phyloP scores from a whole-genome alignment of 2,113 vertebrate genomes.

The Petrocephalus zakoni region DNA sequence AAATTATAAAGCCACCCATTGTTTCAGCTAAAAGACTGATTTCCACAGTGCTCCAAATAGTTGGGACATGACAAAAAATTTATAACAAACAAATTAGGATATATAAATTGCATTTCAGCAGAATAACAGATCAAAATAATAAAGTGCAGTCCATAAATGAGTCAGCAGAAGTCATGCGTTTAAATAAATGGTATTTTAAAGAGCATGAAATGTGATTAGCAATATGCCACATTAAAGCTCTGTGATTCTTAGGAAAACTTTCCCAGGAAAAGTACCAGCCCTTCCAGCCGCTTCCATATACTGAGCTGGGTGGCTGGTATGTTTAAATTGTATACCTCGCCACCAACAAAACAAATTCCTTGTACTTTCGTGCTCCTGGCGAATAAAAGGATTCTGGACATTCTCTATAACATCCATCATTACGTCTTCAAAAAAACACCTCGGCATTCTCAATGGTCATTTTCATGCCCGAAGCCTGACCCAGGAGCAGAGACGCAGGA shows the following conservation, averaged over 20 bases:
- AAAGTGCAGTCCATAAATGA: background rate
- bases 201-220: background rate
- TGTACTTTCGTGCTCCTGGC: background rate
- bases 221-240: background rate
- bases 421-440: background rate
- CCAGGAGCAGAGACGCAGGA: background rate
- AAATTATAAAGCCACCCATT: conserved; percentile 8
- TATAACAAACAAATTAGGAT: background rate
- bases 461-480: background rate
- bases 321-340: background rate
- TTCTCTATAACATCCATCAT: background rate
- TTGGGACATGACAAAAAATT: background rate
- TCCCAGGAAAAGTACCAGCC: background rate
- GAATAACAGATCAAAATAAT: background rate
- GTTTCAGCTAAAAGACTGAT: background rate
- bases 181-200: conserved; percentile 1
- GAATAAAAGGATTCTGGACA: background rate
- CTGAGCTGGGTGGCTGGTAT: background rate
- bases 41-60: background rate
- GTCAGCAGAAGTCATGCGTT: background rate
- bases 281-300: background rate
- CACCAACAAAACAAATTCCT: background rate
- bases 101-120: background rate
- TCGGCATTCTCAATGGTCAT: background rate
- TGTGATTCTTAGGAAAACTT: background rate